Evolutionary conservation across 2,888 invertebrate species (phyloP).

Genomic region (Cistogaster globosa): DNA sequence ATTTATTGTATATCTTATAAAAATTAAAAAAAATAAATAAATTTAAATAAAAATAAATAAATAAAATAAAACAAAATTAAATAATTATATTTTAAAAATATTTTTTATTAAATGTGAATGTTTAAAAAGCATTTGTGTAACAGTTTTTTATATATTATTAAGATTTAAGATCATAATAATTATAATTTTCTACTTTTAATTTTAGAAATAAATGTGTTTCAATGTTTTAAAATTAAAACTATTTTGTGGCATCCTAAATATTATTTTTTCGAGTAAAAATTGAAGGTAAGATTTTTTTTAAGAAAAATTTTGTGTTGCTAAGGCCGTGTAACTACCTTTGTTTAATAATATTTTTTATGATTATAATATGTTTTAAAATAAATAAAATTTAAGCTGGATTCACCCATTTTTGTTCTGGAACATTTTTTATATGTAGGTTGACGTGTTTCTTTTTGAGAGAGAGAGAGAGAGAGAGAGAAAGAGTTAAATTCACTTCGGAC

Average conservation of each 20-base stretch:
- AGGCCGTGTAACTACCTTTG: too few relatives aligned
- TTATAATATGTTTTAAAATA: too few relatives aligned
- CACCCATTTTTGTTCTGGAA: too few relatives aligned
- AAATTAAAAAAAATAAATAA: neutral
- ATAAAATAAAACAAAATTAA: constrained; percentile 14
- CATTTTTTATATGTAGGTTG: too few relatives aligned
- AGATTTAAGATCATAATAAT: constrained; percentile 32
- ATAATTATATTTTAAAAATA: constrained; percentile 16
- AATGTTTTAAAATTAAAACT: constrained; percentile 56
- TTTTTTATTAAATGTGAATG: constrained; percentile 63
- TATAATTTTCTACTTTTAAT: constrained; percentile 44
- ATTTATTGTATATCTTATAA: neutral
- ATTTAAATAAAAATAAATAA: constrained; percentile 1
- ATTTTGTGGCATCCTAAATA: neutral
- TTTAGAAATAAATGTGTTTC: constrained; percentile 67
- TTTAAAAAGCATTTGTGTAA: constrained; percentile 62
- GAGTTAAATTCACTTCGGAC: too few relatives aligned
- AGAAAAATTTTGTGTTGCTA: neutral
- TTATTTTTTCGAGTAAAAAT: neutral
- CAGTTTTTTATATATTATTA: constrained; percentile 55
- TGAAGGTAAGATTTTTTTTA: constrained; percentile 26
- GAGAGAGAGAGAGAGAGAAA: too few relatives aligned
- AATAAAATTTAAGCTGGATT: too few relatives aligned
- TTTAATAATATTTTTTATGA: too few relatives aligned
- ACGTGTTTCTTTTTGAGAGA: too few relatives aligned